Conservation (phyloP, 1,140 invertebrate genomes). For the Microplitis demolitor region DNA sequence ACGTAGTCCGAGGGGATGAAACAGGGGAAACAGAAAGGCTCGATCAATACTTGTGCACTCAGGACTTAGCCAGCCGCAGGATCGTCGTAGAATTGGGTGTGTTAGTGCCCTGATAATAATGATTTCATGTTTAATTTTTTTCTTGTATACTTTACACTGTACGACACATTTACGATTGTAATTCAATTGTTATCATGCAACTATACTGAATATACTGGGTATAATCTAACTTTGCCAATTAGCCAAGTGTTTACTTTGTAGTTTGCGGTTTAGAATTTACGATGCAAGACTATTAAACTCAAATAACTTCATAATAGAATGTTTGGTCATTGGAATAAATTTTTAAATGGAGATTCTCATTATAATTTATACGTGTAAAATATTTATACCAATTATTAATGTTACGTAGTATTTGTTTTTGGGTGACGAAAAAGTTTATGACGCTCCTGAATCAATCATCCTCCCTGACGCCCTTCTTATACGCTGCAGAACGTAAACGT, state of each 20-base stretch:
- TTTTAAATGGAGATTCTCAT: background rate
- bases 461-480: slow-evolving; percentile 25
- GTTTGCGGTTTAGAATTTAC: background rate
- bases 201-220: background rate
- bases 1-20: too few species aligned
- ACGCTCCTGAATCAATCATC: background rate
- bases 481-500: slow-evolving; percentile 38
- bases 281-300: background rate
- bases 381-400: background rate
- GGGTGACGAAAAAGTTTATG: background rate
- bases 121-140: background rate
- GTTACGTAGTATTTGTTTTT: background rate
- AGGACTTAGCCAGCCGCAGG: slow-evolving; percentile 34
- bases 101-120: background rate
- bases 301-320: background rate
- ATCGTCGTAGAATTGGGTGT: slow-evolving; percentile 9
- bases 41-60: slow-evolving; percentile 48
- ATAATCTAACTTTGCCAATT: background rate
- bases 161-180: background rate
- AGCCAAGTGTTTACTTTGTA: background rate
- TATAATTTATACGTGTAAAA: too few species aligned
- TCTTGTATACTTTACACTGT: background rate
- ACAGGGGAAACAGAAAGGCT: slow-evolving; percentile 16
- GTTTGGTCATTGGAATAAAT: background rate
- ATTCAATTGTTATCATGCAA: background rate